Percentiles rank a stretch among this genome's conserved stretches.
Evolutionary conservation across 2,888 invertebrate species (phyloP).

Genomic region (Perithous albicinctus): DNA sequence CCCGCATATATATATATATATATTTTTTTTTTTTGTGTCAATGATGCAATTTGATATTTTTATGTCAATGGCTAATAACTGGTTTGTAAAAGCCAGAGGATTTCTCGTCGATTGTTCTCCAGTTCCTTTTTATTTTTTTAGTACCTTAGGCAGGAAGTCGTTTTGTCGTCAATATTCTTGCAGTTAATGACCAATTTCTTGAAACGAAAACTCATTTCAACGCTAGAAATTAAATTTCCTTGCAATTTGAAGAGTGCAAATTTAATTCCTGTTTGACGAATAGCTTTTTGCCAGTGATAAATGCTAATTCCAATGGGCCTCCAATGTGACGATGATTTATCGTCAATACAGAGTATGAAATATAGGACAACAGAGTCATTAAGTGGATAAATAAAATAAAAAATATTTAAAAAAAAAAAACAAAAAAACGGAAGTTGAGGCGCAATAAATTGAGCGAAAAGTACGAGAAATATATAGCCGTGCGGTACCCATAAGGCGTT

Average conservation of each 20-base stretch:
- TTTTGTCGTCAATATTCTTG: background rate
- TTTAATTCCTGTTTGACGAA: background rate
- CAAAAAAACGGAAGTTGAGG: background rate
- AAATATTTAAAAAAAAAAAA: constrained; percentile 5
- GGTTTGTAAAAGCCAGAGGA: background rate
- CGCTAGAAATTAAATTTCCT: background rate
- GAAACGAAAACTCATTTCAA: background rate
- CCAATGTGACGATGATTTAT: constrained; percentile 25
- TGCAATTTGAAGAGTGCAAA: background rate
- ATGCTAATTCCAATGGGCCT: background rate
- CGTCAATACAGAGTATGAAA: constrained; percentile 7
- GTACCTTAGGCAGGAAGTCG: background rate
- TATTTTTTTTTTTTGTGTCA: background rate
- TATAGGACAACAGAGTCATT: background rate
- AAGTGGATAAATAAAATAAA: background rate
- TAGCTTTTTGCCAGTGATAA: background rate
- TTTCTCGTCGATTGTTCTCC: background rate
- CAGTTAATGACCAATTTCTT: background rate
- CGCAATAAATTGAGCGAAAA: constrained; percentile 50
- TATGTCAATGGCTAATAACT: background rate
- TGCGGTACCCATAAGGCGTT: constrained; percentile 41
- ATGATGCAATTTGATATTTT: background rate
- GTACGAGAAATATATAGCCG: constrained; percentile 15
- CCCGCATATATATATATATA: too few species aligned
- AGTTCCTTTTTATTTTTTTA: background rate